Percentiles rank a stretch among this genome's conserved stretches.
phyloP scores from a whole-genome alignment of 30 jellyfish, hydroid and myxozoan species.

The Hydractinia symbiolongicarpus region DNA sequence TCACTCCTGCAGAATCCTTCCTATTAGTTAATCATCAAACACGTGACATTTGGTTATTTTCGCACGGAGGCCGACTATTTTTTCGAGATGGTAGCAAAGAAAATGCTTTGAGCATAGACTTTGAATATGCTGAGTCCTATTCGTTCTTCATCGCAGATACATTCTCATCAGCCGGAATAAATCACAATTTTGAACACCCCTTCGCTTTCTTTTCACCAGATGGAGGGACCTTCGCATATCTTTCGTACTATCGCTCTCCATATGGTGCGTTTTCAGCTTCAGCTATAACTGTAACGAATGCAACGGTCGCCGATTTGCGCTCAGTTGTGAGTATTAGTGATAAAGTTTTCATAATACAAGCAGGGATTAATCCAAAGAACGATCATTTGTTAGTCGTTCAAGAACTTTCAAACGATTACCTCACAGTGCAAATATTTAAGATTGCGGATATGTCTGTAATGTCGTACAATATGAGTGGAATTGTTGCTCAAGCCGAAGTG shows the following conservation, averaged over 20 bases:
- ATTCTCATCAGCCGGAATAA: slow-evolving; percentile 88
- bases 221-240: slow-evolving; percentile 74
- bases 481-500: slow-evolving; percentile 91
- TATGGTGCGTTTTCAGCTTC: slow-evolving; percentile 99
- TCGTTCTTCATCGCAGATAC: slow-evolving; percentile 96
- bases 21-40: slow-evolving; percentile 87
- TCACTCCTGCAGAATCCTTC: slow-evolving; percentile 98
- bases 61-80: slow-evolving; percentile 97
- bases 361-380: slow-evolving; percentile 88
- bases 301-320: slow-evolving; percentile 70
- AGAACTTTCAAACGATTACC: slow-evolving; percentile 78
- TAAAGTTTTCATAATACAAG: slow-evolving; percentile 87
- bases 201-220: slow-evolving; percentile 96
- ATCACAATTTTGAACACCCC: slow-evolving; percentile 97
- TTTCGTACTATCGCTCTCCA: slow-evolving; percentile 90
- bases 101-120: slow-evolving; percentile 85
- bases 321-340: slow-evolving; percentile 92
- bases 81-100: slow-evolving; percentile 93
- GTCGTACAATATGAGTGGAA: slow-evolving; percentile 92
- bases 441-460: slow-evolving; percentile 84
- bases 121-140: slow-evolving; percentile 84
- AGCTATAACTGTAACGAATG: slow-evolving; percentile 88
- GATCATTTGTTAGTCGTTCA: slow-evolving; percentile 80
- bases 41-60: slow-evolving; percentile 89
- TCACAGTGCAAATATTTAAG: slow-evolving; percentile 68